phyloP scores from a whole-genome alignment of 1,140 invertebrate genomes.

The Piezodorus guildinii region DNA sequence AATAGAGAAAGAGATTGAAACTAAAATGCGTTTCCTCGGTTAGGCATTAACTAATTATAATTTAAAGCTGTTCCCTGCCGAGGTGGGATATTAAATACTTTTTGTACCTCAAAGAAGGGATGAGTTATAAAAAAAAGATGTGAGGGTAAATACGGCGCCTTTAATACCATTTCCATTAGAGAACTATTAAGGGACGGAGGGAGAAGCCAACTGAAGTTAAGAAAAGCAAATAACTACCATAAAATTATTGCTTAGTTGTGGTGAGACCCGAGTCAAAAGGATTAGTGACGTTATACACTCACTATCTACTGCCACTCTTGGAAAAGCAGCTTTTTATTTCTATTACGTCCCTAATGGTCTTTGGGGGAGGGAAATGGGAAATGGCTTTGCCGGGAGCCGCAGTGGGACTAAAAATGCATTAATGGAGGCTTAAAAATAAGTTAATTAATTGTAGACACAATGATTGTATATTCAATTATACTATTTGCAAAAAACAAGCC shows the following conservation, averaged over 20 bases:
- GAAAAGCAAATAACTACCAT: constrained; percentile 14
- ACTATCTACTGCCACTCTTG: no score
- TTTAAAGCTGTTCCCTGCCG: neutral
- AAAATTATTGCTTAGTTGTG: constrained; percentile 10
- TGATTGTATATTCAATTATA: no score
- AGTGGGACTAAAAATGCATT: no score
- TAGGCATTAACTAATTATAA: constrained; percentile 13
- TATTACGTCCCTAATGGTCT: no score
- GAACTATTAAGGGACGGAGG: neutral
- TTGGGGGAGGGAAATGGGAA: no score
- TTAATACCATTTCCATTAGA: constrained; percentile 10
- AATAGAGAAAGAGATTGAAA: no score
- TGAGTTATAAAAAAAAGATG: neutral
- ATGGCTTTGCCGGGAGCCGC: no score
- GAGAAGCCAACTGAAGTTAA: neutral
- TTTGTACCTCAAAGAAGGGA: neutral
- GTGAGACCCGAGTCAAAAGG: constrained; percentile 1
- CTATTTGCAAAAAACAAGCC: no score
- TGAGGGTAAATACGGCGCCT: constrained; percentile 8
- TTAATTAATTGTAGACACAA: no score
- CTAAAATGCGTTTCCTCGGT: no score
- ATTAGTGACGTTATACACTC: constrained; percentile 7
- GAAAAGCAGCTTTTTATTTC: no score
- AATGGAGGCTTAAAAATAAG: no score
- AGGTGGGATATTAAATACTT: constrained; percentile 8